Conservation (phyloP, 1,140 invertebrate species). For the Epicauta chinensis region DNA sequence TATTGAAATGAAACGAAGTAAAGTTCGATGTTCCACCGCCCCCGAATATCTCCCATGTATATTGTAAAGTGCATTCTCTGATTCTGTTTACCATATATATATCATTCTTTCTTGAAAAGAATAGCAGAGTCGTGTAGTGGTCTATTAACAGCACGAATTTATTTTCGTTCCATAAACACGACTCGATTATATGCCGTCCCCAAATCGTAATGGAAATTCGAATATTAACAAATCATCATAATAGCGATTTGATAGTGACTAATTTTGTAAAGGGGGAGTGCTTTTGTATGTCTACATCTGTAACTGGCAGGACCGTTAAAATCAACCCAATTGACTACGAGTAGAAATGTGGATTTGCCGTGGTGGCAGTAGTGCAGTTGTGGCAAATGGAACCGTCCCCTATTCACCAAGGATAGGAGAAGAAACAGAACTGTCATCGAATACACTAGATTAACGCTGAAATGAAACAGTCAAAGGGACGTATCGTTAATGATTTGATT, state of each 20-base stretch:
- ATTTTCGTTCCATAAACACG: constrained; percentile 50
- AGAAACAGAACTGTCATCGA: no score
- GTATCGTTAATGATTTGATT: no score
- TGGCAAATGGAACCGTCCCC: no score
- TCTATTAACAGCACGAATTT: constrained; percentile 49
- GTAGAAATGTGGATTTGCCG: no score
- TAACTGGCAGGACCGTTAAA: constrained; percentile 32
- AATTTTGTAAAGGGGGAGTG: constrained; percentile 19
- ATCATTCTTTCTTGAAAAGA: constrained; percentile 45
- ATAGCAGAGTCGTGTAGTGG: constrained; percentile 48
- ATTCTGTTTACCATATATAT: constrained; percentile 45
- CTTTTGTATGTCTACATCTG: constrained; percentile 24
- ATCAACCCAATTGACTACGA: constrained; percentile 12
- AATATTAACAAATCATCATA: constrained; percentile 23
- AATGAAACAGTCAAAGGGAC: no score
- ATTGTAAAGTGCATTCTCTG: constrained; percentile 43
- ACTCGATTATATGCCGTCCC: no score
- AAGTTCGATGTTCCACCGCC: constrained; percentile 27
- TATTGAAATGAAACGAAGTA: constrained; percentile 20
- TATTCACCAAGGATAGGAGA: no score
- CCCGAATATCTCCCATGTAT: constrained; percentile 24
- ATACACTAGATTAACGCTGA: no score
- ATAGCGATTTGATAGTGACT: constrained; percentile 27
- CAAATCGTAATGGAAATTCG: constrained; percentile 20
- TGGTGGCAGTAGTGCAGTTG: no score